Base-by-base conservation (phyloP, 2,113 vertebrate species). In the Burhinus oedicnemus region DNA sequence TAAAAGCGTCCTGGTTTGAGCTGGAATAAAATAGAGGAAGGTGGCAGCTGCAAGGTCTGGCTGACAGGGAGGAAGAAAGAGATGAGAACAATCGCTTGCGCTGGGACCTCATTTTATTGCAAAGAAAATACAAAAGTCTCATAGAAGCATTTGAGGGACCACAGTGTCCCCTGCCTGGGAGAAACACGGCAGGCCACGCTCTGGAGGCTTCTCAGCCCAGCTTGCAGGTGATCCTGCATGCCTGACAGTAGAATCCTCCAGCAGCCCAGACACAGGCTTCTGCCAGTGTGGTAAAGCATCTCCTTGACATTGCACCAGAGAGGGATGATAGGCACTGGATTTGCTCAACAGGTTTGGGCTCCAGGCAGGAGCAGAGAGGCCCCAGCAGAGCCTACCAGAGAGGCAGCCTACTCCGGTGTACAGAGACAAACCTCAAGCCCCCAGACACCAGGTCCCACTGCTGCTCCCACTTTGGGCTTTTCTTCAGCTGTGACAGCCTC, bases 41-140 rank as follows among this genome's bases (percentile, higher is more conserved):
- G 57, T 26, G 30, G 42, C 3, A 8, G 57, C 64, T 8, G 5
- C 1, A 8, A 81, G 68, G 36, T 47, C 44, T 34, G 72, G n/a
- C 40, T 74, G 58, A 10, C 3, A 6, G 44, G 38, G 64, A 52
- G 20, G 55, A 80, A 89, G 34, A 82, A 91, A 84, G 34, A 74
- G 29, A 25, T 5, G 47, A 84, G 83, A 94, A 52, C 42, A n/a
- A 36, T 3, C 3, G 8, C 38, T 34, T 45, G 58, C 47, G 81
- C 58, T 40, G 75, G 38, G 29, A 70, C 55, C 38, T 87, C 34
- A 2, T 81, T 97, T 96, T 97, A 97, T 91, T 96, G 78, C 21
- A 68, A 75, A 26, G 30, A 42, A 83, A 72, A 84, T 38, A 78
- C 7, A 77, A 29, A 80, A 94, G 32, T 34, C 1, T 0, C 49